Base-by-base conservation (phyloP, 2,113 vertebrate genomes). In the Speoplatyrhinus poulsoni region DNA sequence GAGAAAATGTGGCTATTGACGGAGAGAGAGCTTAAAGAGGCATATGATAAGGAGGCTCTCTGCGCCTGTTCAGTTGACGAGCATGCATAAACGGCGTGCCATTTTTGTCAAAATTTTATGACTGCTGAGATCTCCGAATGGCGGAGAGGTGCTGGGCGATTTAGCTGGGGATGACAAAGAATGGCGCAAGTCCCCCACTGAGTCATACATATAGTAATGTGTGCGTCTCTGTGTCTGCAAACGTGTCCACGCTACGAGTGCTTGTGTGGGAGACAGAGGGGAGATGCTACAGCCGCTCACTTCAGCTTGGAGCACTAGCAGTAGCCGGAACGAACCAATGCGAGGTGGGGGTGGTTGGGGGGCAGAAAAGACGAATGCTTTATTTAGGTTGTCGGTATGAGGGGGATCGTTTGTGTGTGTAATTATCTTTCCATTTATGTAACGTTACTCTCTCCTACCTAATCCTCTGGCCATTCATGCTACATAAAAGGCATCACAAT, bases 1-100 rank as follows among this genome's bases (percentile, higher is more conserved):
- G 70, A 62, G 62, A 87, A 87, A 88, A 87, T 87, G 78, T 85
- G 82, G 73, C 85, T 87, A 86, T 88, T 88, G 82, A 86, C 81
- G 77, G 73, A 70, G 65, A 77, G 75, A 1, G 54, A 5, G 59
- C 79, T 72, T 47, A 60, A 82, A 77, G 70, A 79, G 36, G 36
- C 36, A 85, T 67, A 77, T 85, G 67, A 87, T 84, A 83, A 85
- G 79, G 85, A 77, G 82, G 82, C 79, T 82, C 74, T 33, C 12
- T 83, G 50, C n/a, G 82, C 87, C 76, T 85, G 58, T 76, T 81
- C 73, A 81, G 81, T 84, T 81, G 62, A 67, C 76, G 73, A 67
- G 73, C 62, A 57, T 32, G 61, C 36, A 8, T 41, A 41, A 5
- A 5, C 36, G 36, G 5, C 36, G 36, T 41, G 36, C 0, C 36